phyloP scores from a whole-genome alignment of 2,888 invertebrate species.

The Diadromus collaris region DNA sequence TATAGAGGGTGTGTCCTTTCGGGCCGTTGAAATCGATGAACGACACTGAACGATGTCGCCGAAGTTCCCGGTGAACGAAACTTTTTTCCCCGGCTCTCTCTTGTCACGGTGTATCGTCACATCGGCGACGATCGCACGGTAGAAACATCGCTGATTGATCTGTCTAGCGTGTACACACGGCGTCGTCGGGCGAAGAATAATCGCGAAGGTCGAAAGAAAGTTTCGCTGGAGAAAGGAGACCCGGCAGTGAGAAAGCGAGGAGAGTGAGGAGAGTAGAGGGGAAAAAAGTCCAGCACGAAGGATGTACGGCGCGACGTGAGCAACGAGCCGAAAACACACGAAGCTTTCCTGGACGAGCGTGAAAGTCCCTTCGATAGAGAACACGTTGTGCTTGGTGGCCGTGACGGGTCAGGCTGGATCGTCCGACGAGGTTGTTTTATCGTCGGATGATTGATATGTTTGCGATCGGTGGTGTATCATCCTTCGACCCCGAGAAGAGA shows the following conservation, averaged over 20 bases:
- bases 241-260: neutral
- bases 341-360: slow-evolving; percentile 22
- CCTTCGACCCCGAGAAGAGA: slow-evolving; percentile 12
- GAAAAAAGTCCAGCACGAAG: slow-evolving; percentile 16
- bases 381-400: neutral
- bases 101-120: slow-evolving; percentile 10
- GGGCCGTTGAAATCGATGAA: slow-evolving; percentile 12
- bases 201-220: slow-evolving; percentile 38
- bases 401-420: neutral
- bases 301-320: slow-evolving; percentile 24
- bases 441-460: slow-evolving; percentile 58
- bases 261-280: neutral
- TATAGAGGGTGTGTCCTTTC: slow-evolving; percentile 1
- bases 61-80: slow-evolving; percentile 55
- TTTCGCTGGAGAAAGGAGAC: slow-evolving; percentile 24
- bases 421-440: slow-evolving; percentile 36
- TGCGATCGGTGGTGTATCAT: slow-evolving; percentile 38
- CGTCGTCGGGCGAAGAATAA: slow-evolving; percentile 30
- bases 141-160: slow-evolving; percentile 52
- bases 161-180: slow-evolving; percentile 7
- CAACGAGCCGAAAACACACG: slow-evolving; percentile 34
- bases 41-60: neutral
- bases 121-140: slow-evolving; percentile 4
- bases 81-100: slow-evolving; percentile 24
- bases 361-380: slow-evolving; percentile 8